Evolutionary conservation across 2,888 invertebrate species (phyloP).

Genomic region (Myopa testacea): DNA sequence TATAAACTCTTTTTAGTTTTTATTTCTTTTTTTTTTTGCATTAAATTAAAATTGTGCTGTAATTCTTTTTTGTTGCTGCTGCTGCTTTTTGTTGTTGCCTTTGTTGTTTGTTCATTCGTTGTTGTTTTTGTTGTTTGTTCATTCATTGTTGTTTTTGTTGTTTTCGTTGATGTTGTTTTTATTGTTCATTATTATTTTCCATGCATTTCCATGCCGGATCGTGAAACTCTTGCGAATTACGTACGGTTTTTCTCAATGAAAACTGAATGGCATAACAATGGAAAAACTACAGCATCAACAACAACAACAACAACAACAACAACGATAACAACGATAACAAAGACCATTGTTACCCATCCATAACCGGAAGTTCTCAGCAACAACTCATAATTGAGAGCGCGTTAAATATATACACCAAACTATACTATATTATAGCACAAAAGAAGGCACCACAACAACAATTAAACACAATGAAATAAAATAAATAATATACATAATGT

Average conservation of each 20-base stretch:
- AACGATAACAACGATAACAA: neutral
- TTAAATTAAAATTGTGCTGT: neutral
- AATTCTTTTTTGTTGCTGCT: conserved; percentile 1
- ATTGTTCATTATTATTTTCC: neutral
- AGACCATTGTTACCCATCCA: conserved; percentile 9
- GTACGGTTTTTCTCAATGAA: conserved; percentile 9
- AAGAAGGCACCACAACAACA: neutral
- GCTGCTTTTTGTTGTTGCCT: neutral
- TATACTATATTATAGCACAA: neutral
- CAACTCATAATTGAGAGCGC: conserved; percentile 9
- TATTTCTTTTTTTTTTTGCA: neutral
- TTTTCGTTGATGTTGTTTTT: neutral
- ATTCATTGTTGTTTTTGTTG: neutral
- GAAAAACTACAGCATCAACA: conserved; percentile 1
- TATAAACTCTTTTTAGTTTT: neutral
- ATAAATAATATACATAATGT: no score
- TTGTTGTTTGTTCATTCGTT: neutral
- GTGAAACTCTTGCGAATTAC: neutral
- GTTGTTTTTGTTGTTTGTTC: neutral
- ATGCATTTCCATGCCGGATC: neutral
- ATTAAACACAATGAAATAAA: no score
- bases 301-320: neutral
- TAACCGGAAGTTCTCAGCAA: conserved; percentile 23
- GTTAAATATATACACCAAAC: neutral
- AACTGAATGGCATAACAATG: neutral